A percentile compares a stretch with the other conserved stretches of the same genome.
Conservation (phyloP, 1,140 invertebrate species). For the Ridgeia piscesae region DNA sequence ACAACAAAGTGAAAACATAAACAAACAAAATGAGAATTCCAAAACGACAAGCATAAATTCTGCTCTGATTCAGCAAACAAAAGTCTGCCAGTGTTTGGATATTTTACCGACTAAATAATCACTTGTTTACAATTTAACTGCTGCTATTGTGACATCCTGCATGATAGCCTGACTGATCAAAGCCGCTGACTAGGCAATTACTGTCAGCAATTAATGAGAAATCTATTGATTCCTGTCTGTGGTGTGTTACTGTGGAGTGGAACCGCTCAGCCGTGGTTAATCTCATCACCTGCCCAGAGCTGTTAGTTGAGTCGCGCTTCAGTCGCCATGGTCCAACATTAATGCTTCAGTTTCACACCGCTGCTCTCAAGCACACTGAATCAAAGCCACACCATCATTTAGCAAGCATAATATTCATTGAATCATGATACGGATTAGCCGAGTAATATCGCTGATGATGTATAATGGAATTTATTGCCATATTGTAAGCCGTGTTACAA, state of each 20-base stretch:
- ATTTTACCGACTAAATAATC: not conserved
- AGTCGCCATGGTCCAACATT: not conserved
- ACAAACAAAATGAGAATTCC: not conserved
- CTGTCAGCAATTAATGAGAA: conserved; percentile 1
- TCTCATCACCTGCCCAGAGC: not conserved
- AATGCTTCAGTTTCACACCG: not conserved
- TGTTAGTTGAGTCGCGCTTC: not conserved
- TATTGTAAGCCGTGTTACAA: not conserved
- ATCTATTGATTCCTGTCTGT: not conserved
- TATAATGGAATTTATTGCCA: conserved; percentile 1
- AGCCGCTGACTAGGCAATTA: not conserved
- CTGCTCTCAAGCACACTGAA: not conserved
- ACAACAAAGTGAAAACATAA: not conserved
- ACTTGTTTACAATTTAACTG: not conserved
- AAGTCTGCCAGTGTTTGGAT: not conserved
- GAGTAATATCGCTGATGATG: conserved; percentile 1
- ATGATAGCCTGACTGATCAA: not conserved
- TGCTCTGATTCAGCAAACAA: conserved; percentile 18
- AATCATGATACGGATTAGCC: not conserved
- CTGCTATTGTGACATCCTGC: not conserved
- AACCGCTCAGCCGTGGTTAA: not conserved
- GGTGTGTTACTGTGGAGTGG: not conserved
- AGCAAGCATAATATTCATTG: conserved; percentile 6
- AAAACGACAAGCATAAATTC: not conserved
- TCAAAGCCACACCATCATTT: not conserved